Percentiles rank a stretch among this genome's conserved stretches.
Evolutionary conservation across 2,113 vertebrate species (phyloP).

Genomic region (Spea multiplicata): DNA sequence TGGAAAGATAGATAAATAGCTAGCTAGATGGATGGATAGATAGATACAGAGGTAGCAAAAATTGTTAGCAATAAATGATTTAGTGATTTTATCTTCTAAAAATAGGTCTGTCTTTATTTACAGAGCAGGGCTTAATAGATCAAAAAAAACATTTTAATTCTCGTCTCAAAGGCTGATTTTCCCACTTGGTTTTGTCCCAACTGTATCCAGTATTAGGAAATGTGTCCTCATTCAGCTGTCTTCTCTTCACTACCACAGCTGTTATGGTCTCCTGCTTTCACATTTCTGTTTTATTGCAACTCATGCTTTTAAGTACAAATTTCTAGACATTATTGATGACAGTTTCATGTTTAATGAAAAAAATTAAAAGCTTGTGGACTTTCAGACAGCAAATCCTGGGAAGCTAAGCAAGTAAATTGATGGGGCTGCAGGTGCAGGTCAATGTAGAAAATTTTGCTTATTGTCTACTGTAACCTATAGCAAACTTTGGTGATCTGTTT

Average conservation of each 20-base stretch:
- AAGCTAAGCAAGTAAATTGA: too few species aligned
- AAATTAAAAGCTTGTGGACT: too few species aligned
- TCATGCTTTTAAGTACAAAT: not conserved
- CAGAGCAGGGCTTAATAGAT: not conserved
- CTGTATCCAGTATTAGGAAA: constrained; percentile 38
- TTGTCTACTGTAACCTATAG: too few species aligned
- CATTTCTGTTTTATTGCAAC: constrained; percentile 17
- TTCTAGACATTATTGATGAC: not conserved
- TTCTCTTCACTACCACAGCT: constrained; percentile 20
- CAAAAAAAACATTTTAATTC: not conserved
- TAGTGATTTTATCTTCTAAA: not conserved
- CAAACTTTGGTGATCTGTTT: too few species aligned
- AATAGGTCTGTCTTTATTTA: constrained; percentile 11
- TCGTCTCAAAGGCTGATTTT: constrained; percentile 19
- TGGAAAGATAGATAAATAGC: too few species aligned
- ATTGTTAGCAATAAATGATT: too few species aligned
- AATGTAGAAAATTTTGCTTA: too few species aligned
- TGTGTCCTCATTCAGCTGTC: constrained; percentile 12
- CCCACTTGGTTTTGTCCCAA: constrained; percentile 38
- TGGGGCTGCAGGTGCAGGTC: too few species aligned
- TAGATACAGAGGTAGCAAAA: too few species aligned
- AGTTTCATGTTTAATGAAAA: not conserved
- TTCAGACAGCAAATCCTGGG: too few species aligned
- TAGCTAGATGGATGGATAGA: too few species aligned
- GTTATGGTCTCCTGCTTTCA: constrained; percentile 16